Percentiles rank a stretch among this genome's conserved stretches.
These are phyloP conservation scores for Melinopterus prodromus DNA, from an alignment of 2,888 invertebrate species.

Conservation along the genomic window DNA sequence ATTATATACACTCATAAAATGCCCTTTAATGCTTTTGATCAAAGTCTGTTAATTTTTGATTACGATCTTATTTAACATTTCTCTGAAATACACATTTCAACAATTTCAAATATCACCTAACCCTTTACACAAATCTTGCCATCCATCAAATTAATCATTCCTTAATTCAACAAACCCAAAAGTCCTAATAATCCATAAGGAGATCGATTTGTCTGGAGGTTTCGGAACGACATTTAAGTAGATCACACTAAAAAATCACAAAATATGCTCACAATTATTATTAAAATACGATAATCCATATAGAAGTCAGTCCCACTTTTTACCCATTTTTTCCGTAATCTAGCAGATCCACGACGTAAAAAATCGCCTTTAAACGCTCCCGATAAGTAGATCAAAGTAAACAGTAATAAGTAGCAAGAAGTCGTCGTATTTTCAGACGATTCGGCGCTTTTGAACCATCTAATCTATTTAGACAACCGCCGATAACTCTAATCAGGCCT, in stretches of 20 bases:
- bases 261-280: background rate
- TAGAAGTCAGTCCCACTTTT: background rate
- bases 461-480: background rate
- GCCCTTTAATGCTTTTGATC: no score
- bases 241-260: background rate
- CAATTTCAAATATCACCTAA: no score
- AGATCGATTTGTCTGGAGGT: background rate
- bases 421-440: background rate
- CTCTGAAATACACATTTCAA: no score
- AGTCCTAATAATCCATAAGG: background rate
- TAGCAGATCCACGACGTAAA: background rate
- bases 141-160: background rate
- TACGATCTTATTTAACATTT: no score
- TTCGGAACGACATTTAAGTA: background rate
- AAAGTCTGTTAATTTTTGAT: no score
- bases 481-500: constrained; percentile 4
- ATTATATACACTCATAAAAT: no score
- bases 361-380: background rate
- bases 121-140: background rate
- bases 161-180: background rate
- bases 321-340: background rate
- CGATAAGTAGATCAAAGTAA: constrained; percentile 4
- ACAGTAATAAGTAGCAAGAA: background rate
- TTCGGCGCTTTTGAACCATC: background rate
- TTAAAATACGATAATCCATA: background rate